Evolutionary conservation across 2,797 vertebrate genomes (phyloP).

Genomic region (Anas acuta): DNA sequence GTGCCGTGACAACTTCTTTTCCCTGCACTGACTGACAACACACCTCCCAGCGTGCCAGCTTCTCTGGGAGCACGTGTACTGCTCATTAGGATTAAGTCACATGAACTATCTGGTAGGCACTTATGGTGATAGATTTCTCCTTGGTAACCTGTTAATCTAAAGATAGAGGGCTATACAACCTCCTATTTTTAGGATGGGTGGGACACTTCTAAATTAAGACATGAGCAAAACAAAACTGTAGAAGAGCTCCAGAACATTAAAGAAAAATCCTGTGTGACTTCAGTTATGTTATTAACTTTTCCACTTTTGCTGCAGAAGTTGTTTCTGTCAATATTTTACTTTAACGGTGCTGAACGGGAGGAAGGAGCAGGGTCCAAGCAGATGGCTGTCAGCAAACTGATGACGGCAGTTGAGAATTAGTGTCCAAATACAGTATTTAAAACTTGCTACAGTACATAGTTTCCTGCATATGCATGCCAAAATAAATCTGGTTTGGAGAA

Average conservation of each 20-base stretch:
- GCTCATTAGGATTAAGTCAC: background rate
- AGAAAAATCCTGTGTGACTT: conserved; percentile 51
- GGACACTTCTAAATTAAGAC: conserved; percentile 52
- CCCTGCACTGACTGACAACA: background rate
- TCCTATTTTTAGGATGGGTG: conserved; percentile 42
- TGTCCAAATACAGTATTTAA: conserved; percentile 81
- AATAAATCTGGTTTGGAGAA: conserved; percentile 79
- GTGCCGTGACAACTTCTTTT: fast-evolving
- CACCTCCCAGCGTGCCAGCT: background rate
- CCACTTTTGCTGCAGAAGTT: conserved; percentile 72
- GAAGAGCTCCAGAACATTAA: conserved; percentile 55
- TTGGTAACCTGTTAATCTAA: conserved; percentile 42
- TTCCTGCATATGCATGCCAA: conserved; percentile 77
- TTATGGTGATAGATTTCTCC: background rate
- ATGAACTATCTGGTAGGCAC: background rate
- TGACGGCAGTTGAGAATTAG: conserved; percentile 78
- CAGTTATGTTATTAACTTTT: conserved; percentile 67
- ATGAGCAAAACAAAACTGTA: conserved; percentile 50
- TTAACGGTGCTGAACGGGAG: conserved; percentile 72
- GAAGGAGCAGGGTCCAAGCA: conserved; percentile 78
- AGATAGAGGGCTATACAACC: conserved; percentile 41
- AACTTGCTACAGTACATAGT: conserved; percentile 78
- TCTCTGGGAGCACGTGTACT: background rate
- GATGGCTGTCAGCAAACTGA: conserved; percentile 81
- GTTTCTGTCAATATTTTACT: conserved; percentile 77